A percentile compares a stretch with the other conserved stretches of the same genome.
Evolutionary conservation across 2,888 invertebrate genomes (phyloP).

Genomic region (Latrodectus hesperus): DNA sequence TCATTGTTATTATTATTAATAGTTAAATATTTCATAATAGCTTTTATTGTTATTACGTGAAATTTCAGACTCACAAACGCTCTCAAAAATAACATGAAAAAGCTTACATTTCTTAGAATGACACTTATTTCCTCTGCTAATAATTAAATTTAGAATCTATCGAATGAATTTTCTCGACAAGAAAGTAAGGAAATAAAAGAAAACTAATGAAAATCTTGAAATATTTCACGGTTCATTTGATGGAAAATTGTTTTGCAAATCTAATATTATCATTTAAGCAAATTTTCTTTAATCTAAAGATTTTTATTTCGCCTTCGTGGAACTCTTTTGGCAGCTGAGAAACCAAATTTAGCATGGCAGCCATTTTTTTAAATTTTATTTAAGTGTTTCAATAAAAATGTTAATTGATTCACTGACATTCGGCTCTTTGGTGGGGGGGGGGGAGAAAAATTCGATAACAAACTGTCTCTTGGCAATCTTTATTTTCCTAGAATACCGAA

Average conservation of each 20-base stretch:
- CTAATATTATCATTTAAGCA: conserved; percentile 50
- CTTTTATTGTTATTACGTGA: no score
- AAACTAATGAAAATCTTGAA: conserved; percentile 15
- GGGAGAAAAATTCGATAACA: not conserved
- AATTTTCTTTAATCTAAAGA: conserved; percentile 9
- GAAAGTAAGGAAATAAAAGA: no score
- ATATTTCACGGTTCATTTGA: conserved; percentile 34
- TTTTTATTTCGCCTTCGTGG: not conserved
- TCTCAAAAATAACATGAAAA: no score
- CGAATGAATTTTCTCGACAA: no score
- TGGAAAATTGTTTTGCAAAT: conserved; percentile 48
- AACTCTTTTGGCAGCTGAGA: conserved; percentile 26
- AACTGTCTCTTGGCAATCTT: not conserved
- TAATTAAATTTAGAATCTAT: no score
- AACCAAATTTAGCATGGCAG: not conserved
- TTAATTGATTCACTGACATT: conserved; percentile 3
- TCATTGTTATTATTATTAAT: no score
- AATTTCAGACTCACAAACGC: no score
- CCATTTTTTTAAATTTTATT: not conserved
- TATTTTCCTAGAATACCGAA: not conserved
- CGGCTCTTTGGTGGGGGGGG: not conserved
- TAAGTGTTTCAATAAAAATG: not conserved
- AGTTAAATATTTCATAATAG: no score
- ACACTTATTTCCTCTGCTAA: no score
- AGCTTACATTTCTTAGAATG: no score